Percentiles rank a stretch among this genome's conserved stretches.
phyloP scores from a whole-genome alignment of 1,140 invertebrate genomes.

The Zaprionus capensis region DNA sequence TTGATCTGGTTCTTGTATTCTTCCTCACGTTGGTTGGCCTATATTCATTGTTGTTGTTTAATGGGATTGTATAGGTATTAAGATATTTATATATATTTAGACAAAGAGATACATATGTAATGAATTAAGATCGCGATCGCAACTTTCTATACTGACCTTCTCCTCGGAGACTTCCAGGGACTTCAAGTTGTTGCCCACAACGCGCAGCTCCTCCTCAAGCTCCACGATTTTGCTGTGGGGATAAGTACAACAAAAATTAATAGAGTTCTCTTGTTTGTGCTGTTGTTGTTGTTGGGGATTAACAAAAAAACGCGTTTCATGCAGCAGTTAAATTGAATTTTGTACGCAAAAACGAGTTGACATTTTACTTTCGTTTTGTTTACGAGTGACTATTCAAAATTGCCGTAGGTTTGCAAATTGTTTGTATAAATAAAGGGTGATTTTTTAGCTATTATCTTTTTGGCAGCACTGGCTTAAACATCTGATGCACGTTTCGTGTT shows the following conservation, averaged over 20 bases:
- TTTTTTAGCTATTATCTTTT: too few species aligned
- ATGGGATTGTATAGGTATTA: conserved; percentile 33
- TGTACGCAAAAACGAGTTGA: conserved; percentile 52
- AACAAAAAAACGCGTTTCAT: conserved; percentile 42
- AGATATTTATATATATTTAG: conserved; percentile 14
- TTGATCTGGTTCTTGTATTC: conserved; percentile 99
- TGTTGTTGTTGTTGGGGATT: conserved; percentile 35
- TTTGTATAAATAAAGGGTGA: conserved; percentile 6
- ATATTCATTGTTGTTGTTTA: conserved; percentile 85
- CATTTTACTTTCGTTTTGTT: conserved; percentile 40
- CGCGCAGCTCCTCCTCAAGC: conserved; percentile 99
- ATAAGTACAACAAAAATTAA: conserved; percentile 73
- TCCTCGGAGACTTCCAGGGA: conserved; percentile 99
- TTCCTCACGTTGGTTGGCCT: conserved; percentile 99
- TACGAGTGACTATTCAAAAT: conserved; percentile 20
- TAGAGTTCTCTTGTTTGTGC: conserved; percentile 37
- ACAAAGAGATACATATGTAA: neutral
- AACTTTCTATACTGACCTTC: conserved; percentile 91
- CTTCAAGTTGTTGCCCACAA: conserved; percentile 99
- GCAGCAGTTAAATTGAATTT: conserved; percentile 29
- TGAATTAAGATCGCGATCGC: conserved; percentile 7
- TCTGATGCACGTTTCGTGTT: too few species aligned
- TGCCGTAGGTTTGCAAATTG: conserved; percentile 39
- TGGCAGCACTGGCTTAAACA: too few species aligned
- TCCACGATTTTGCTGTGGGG: conserved; percentile 98